Base-by-base conservation (phyloP, 2,113 vertebrate genomes). In the Eulacestoma nigropectus region DNA sequence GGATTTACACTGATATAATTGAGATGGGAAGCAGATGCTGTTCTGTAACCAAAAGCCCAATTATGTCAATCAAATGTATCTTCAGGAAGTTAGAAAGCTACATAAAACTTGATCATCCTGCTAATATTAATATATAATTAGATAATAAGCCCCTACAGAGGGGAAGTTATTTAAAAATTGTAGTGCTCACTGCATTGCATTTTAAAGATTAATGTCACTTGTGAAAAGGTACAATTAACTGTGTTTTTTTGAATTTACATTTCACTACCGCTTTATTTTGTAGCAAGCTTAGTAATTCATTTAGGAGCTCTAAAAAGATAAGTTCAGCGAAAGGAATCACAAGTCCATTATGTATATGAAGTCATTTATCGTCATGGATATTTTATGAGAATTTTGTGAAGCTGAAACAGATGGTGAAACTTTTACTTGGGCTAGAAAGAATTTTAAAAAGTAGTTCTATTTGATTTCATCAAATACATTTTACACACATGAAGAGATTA, bases 1-100 rank as follows among this genome's bases (percentile, higher is more conserved):
- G 55, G 55, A 92, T 93, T 88, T 93, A 93, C 42, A 67, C 21
- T 55, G 87, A 81, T 56, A 67, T 49, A 80, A 74, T 32, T 84
- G 56, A 94, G 82, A 93, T 44, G 32, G 75, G 53, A 94, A 85
- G 89, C 92, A 95, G 92, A 95, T 73, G 55, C 81, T 81, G 78
- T 70, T 96, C 63, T 87, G 41, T 62, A 95, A 94, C 80, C 76
- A 89, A 95, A 94, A 93, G 33, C 81, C 74, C 64, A 93, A 96
- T 96, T 92, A 96, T 80, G 82, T 70, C 95, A 96, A 96, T 95
- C 92, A 95, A 96, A 94, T 52, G 10, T 33, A 77, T 86, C 75
- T 93, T 86, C 90, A 88, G 90, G 96, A 97, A 97, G 95, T 70
- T 80, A 83, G 59, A 90, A 93, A 85, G 77, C 59, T 72, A 81